Base-by-base conservation (phyloP, 2,113 vertebrate genomes). In the Mastomys natalensis region DNA sequence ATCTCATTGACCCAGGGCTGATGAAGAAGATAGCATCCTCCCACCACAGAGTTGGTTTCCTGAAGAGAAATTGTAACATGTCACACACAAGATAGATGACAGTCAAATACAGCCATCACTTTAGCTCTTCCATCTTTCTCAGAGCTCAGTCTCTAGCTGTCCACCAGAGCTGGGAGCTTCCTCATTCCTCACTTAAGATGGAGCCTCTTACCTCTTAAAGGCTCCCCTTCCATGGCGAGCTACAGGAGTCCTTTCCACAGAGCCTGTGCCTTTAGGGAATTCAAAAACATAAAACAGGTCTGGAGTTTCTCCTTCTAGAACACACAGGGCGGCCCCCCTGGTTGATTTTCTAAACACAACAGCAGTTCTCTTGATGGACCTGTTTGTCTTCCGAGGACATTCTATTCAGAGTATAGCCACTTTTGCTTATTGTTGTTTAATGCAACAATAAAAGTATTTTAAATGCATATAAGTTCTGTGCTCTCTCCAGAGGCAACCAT, bases 391-490 rank as follows among this genome's bases (percentile, higher is more conserved):
- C 93, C 91, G 66, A 84, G 66, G 78, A 94, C 37, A 60, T 62
- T 66, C 91, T 26, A 82, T 76, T 92, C 53, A 82, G 76, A 95
- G 78, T 51, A 4, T 48, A 93, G 55, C 45, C 40, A 94, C 34
- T 94, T 95, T 94, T 81, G 72, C 89, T 85, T 87, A 26, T 89
- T 92, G 72, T 43, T 90, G 70, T 90, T 91, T 80, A 84, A 92
- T 95, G 84, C 96, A 73, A 84, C 34, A 90, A 53, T 84, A 43
- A 40, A 90, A 88, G 22, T 76, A 85, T 93, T 95, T 89, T 89
- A 92, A 92, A 76, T 76, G 70, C 94, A 73, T 60, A n/a, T 89
- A 78, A 85, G 16, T 90, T 94, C 51, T 93, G 60, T 93, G n/a
- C 24, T 91, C 72, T 92, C 7, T 76, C 64, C 84, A 81, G 90